Evolutionary conservation across 2,797 vertebrate genomes (phyloP).

Genomic region (Strix occidentalis): DNA sequence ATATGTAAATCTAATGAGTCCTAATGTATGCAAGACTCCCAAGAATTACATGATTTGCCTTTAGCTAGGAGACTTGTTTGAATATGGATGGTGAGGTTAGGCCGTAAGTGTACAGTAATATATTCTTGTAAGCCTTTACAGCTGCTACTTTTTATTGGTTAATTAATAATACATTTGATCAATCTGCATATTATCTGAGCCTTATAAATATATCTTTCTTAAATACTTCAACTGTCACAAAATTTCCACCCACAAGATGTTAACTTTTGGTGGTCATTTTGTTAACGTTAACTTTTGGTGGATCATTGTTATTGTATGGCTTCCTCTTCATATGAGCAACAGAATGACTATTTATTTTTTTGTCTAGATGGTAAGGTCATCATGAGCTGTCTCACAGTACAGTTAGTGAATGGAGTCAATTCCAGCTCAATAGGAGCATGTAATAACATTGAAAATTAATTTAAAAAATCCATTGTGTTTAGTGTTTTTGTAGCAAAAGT

Average conservation of each 20-base stretch:
- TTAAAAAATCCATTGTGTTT: neutral
- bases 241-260: neutral
- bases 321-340: neutral
- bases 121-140: slow-evolving; percentile 20
- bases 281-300: neutral
- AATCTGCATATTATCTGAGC: neutral
- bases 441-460: slow-evolving; percentile 55
- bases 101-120: neutral
- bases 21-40: neutral
- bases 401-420: slow-evolving; percentile 3
- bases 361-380: neutral
- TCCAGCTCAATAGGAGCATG: slow-evolving; percentile 11
- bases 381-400: neutral
- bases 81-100: slow-evolving; percentile 44
- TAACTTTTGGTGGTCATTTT: neutral
- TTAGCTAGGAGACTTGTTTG: slow-evolving; percentile 34
- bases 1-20: slow-evolving; percentile 48
- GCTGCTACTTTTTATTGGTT: slow-evolving; percentile 11
- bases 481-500: slow-evolving; percentile 10
- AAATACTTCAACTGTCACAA: neutral
- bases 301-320: neutral
- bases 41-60: slow-evolving; percentile 35
- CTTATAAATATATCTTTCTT: neutral
- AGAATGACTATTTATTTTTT: neutral
- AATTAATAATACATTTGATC: slow-evolving; percentile 29